Percentiles rank a stretch among this genome's conserved stretches.
These are phyloP conservation scores for Heterodera carotae DNA, from an alignment of 1,140 invertebrate genomes.

Conservation along the genomic window DNA sequence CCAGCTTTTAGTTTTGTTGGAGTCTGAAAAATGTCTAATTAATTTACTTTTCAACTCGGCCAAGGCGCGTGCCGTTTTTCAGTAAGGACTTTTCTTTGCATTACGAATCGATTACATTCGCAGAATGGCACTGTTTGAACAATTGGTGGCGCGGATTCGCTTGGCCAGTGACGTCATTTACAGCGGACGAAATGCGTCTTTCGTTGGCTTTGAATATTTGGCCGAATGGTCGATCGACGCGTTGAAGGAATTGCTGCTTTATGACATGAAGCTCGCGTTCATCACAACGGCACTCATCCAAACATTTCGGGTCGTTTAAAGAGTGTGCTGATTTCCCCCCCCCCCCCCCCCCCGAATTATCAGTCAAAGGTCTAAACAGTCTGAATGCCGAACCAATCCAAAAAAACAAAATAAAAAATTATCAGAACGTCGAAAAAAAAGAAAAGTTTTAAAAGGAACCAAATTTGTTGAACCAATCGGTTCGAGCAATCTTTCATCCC, in stretches of 20 bases:
- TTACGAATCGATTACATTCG: neutral
- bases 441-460: too few relatives aligned
- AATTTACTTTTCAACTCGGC: slow-evolving; percentile 56
- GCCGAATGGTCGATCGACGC: slow-evolving; percentile 16
- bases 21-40: slow-evolving; percentile 58
- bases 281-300: slow-evolving; percentile 40
- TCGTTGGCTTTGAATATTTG: slow-evolving; percentile 29
- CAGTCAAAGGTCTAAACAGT: too few relatives aligned
- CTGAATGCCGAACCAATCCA: too few relatives aligned
- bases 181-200: neutral
- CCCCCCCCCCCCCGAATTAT: too few relatives aligned
- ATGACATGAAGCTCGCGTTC: slow-evolving; percentile 52
- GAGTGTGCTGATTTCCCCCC: too few relatives aligned
- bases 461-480: too few relatives aligned
- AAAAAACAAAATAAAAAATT: too few relatives aligned
- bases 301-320: slow-evolving; percentile 36
- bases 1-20: slow-evolving; percentile 54
- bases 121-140: slow-evolving; percentile 4
- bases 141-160: slow-evolving; percentile 8
- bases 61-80: slow-evolving; percentile 40
- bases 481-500: too few relatives aligned
- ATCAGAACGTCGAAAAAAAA: too few relatives aligned
- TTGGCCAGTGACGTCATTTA: neutral
- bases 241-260: slow-evolving; percentile 47
- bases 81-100: slow-evolving; percentile 45